Evolutionary conservation across 2,797 vertebrate species (phyloP).

Genomic region (Clarias fuscus): DNA sequence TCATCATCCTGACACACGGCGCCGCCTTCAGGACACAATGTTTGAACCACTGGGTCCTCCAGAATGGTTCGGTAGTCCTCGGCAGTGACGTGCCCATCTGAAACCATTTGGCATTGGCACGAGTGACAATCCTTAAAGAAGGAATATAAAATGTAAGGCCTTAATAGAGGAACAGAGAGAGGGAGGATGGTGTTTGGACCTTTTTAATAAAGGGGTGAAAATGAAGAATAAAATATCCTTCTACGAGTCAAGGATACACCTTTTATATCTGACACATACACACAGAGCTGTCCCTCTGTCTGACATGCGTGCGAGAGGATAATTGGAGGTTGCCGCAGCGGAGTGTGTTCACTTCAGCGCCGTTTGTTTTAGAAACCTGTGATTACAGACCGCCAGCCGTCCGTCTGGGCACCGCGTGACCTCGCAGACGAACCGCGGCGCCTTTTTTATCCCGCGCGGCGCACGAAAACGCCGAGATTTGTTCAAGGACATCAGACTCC

Average conservation of each 20-base stretch:
- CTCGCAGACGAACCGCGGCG: neutral
- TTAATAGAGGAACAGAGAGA: neutral
- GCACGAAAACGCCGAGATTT: neutral
- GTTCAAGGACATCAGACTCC: neutral
- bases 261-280: neutral
- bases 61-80: no score
- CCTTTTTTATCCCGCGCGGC: neutral
- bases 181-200: no score
- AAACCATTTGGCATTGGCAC: no score
- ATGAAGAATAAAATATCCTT: no score
- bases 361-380: neutral
- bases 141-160: neutral
- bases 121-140: neutral
- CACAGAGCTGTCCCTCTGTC: neutral
- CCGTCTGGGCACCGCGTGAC: neutral
- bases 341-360: neutral
- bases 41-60: no score
- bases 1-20: no score
- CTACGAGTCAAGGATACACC: no score
- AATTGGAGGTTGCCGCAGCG: conserved; percentile 14
- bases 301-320: neutral
- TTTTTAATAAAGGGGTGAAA: no score
- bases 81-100: no score
- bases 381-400: neutral
- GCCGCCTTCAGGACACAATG: no score